Evolutionary conservation across 2,888 invertebrate species (phyloP).

Genomic region (Clivina fossor): DNA sequence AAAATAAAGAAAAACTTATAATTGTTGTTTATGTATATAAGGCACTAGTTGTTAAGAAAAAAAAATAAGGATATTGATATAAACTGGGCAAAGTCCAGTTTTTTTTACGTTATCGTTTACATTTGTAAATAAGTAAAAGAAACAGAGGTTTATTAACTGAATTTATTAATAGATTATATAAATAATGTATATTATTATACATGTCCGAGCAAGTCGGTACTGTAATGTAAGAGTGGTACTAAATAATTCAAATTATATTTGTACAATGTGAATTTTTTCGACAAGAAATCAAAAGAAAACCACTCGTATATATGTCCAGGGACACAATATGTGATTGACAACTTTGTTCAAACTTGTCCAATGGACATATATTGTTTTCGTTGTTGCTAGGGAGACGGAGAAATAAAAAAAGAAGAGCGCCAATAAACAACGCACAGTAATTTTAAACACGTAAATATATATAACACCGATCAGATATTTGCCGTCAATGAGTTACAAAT

Average conservation of each 20-base stretch:
- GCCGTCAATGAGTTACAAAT: too few relatives aligned
- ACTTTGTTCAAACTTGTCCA: too few relatives aligned
- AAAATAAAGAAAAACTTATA: constrained; percentile 23
- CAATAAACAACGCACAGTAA: too few relatives aligned
- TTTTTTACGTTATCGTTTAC: constrained; percentile 33
- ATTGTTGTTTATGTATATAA: constrained; percentile 35
- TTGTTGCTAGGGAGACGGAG: too few relatives aligned
- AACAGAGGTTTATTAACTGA: constrained; percentile 8
- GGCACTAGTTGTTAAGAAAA: constrained; percentile 29
- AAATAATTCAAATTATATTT: constrained; percentile 26
- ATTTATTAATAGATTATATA: constrained; percentile 19
- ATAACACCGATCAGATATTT: too few relatives aligned
- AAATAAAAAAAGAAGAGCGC: too few relatives aligned
- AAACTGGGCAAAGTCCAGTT: constrained; percentile 25
- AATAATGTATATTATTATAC: constrained; percentile 14
- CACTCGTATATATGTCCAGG: constrained; percentile 4
- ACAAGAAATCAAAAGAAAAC: constrained; percentile 15
- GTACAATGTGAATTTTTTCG: constrained; percentile 22
- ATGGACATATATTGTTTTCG: too few relatives aligned
- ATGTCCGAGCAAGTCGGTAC: constrained; percentile 24
- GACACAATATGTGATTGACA: background rate
- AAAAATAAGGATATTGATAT: constrained; percentile 32
- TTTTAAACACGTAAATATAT: too few relatives aligned
- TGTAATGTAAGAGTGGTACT: constrained; percentile 21
- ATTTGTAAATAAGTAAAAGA: constrained; percentile 25